phyloP scores from a whole-genome alignment of 2,113 vertebrate species.

The Mesoclemmys tuberculata region DNA sequence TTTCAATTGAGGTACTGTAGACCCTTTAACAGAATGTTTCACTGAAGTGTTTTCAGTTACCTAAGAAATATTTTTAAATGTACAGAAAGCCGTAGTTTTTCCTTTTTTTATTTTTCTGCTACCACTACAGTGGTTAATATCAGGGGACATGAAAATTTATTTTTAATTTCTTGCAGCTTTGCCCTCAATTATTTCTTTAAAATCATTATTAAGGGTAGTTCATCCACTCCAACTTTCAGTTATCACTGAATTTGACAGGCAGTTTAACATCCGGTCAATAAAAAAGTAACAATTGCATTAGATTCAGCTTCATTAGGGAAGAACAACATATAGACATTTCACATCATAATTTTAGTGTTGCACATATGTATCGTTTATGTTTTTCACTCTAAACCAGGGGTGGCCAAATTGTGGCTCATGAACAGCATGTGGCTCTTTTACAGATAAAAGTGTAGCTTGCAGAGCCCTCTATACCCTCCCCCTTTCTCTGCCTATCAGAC shows the following conservation, averaged over 20 bases:
- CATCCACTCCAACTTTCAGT: conserved; percentile 8
- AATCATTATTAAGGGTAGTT: accelerated
- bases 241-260: accelerated
- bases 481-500: no score
- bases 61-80: accelerated
- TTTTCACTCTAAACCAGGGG: neutral
- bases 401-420: no score
- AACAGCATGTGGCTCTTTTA: no score
- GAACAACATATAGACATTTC: neutral
- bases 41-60: accelerated
- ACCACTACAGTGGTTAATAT: accelerated
- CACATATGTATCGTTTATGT: accelerated
- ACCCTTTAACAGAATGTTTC: neutral
- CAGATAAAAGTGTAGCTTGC: no score
- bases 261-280: accelerated
- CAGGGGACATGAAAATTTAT: accelerated
- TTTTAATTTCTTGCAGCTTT: neutral
- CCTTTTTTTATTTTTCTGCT: accelerated
- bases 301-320: neutral
- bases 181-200: neutral
- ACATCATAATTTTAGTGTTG: accelerated
- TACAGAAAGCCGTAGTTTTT: neutral
- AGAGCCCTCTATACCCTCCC: no score
- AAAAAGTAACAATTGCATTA: neutral
- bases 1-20: neutral